Conservation (phyloP, 2,888 invertebrate species). For the Geophilus truncorum region DNA sequence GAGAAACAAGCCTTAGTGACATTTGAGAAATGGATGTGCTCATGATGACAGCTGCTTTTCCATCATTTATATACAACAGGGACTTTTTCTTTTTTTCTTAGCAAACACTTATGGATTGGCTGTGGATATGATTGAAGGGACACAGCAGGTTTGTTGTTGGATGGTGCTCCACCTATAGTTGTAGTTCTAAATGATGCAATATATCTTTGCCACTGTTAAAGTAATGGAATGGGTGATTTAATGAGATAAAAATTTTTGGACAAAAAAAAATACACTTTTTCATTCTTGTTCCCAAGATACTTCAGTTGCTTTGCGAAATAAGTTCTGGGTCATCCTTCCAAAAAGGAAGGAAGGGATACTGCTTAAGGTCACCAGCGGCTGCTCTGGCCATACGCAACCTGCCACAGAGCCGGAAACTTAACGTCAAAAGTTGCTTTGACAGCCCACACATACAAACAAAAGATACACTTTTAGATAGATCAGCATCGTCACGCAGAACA, state of each 20-base stretch:
- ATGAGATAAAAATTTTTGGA: not conserved
- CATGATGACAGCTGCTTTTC: not conserved
- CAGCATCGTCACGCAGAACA: too few relatives aligned
- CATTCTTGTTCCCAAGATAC: too few relatives aligned
- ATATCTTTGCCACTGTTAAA: not conserved
- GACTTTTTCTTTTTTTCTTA: not conserved
- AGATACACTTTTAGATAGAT: too few relatives aligned
- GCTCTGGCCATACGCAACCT: too few relatives aligned
- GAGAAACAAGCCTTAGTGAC: not conserved
- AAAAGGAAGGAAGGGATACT: too few relatives aligned
- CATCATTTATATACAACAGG: not conserved
- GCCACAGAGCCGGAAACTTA: too few relatives aligned
- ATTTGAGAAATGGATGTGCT: not conserved
- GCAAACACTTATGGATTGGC: not conserved
- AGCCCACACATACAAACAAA: too few relatives aligned
- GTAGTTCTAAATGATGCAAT: not conserved
- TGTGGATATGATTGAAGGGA: not conserved
- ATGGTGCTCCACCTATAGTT: not conserved
- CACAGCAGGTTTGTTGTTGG: not conserved
- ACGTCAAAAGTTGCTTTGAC: too few relatives aligned
- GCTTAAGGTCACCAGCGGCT: too few relatives aligned
- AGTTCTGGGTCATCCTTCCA: too few relatives aligned
- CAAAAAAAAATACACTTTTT: too few relatives aligned
- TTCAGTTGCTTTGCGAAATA: too few relatives aligned
- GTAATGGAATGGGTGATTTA: not conserved